Evolutionary conservation across 2,797 vertebrate genomes (phyloP), one percentile per base, ranked within the genome.

Genomic region (Acanthurus leucopareius): DNA sequence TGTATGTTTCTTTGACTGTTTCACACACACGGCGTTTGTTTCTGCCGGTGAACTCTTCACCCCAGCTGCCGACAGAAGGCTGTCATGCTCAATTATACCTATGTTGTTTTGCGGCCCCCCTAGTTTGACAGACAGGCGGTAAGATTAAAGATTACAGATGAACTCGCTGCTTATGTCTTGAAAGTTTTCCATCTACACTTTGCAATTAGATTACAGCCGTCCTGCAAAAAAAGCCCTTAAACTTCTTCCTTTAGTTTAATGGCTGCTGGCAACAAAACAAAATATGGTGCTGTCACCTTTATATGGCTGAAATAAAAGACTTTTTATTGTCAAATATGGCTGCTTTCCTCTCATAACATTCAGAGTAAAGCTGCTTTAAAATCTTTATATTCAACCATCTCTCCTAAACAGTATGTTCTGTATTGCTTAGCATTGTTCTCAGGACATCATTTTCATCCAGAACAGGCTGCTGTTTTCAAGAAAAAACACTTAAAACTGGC

Each of bases 41-140:
- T 79, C 51, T 64, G 56, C 73, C 56, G 0, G 60, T 93, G 93
- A 95, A 93, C 93, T 94, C 78, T 87, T 92, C 91, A 92, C 91
- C 91, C 79, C 81, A 10, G 65, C 87, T 58, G 81, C 89, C 81
- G 79, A 77, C 85, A 88, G 85, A 88, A 88, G 80, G 77, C 88
- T 88, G 89, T 84, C 85, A 91, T 79, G 87, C 86, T 74, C 58
- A 77, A 90, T 91, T 93, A 93, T 77, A 89, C 90, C 83, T 89
- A 67, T 59, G 85, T 80, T 88, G 86, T 87, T 90, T 84, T 70
- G 69, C 73, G 9, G 85, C 81, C 72, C 51, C 69, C 75, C 77
- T 67, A 75, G 80, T 90, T 73, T 93, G 93, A 93, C 91, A 85
- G 92, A 89, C 87, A 78, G 89, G 79, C 87, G 69, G 84, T 56